phyloP scores from a whole-genome alignment of 2,797 vertebrate genomes.

The Takifugu rubripes region DNA sequence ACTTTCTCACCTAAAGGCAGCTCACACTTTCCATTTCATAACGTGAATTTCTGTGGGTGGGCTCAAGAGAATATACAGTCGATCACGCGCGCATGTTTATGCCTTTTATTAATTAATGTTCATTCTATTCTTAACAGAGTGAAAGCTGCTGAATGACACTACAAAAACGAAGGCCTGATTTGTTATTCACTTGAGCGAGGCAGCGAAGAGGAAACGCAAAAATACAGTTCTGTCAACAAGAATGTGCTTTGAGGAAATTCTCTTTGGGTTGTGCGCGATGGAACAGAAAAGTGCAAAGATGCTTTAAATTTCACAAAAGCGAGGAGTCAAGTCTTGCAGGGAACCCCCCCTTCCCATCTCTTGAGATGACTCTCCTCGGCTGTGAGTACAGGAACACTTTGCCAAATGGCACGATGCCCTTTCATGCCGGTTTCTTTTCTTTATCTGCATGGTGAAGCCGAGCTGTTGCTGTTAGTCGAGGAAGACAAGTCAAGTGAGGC shows the following conservation, averaged over 20 bases:
- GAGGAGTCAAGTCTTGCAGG: constrained; percentile 21
- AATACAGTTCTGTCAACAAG: constrained; percentile 14
- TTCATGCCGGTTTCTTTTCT: constrained; percentile 49
- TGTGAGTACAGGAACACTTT: constrained; percentile 40
- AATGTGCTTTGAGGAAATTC: constrained; percentile 27
- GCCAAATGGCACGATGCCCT: constrained; percentile 64
- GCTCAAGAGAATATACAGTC: constrained; percentile 3
- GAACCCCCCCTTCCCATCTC: constrained; percentile 30
- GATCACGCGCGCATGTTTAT: background rate
- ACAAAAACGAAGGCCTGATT: constrained; percentile 2
- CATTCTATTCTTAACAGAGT: background rate
- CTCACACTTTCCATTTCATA: constrained; percentile 40
- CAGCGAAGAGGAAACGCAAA: constrained; percentile 2
- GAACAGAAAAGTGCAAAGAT: constrained; percentile 12
- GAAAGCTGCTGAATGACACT: background rate
- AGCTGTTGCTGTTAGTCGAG: constrained; percentile 38
- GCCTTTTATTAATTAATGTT: background rate
- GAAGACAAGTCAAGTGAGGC: constrained; percentile 47
- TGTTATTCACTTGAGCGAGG: background rate
- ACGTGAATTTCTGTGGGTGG: constrained; percentile 18
- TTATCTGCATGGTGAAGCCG: constrained; percentile 31
- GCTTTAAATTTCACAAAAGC: constrained; percentile 25
- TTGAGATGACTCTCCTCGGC: constrained; percentile 41
- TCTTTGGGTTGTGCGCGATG: constrained; percentile 10
- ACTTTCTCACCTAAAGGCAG: constrained; percentile 44